Evolutionary conservation across 2,113 vertebrate species (phyloP).

Genomic region (Gopherus flavomarginatus): DNA sequence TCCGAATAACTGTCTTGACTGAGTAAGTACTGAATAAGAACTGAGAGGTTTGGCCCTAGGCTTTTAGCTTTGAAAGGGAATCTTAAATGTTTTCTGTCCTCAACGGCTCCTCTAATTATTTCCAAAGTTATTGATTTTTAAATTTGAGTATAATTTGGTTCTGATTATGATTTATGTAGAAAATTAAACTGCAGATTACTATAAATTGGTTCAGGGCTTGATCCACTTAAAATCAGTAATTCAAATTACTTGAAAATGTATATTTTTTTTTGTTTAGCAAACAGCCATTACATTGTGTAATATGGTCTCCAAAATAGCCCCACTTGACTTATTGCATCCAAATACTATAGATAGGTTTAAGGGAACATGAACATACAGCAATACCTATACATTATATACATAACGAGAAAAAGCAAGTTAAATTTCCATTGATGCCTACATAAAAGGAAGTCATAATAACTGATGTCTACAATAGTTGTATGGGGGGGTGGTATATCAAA

Average conservation of each 20-base stretch:
- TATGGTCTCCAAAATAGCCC: background rate
- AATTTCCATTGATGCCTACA: background rate
- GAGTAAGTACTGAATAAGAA: background rate
- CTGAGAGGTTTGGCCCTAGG: background rate
- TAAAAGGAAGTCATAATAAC: background rate
- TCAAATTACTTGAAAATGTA: background rate
- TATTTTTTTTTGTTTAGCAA: background rate
- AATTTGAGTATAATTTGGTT: slow-evolving; percentile 17
- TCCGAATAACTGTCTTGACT: background rate
- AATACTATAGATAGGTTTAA: background rate
- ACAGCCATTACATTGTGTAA: background rate
- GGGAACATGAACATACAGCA: background rate
- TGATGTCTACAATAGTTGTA: background rate
- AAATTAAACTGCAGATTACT: background rate
- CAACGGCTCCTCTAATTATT: background rate
- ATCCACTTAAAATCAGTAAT: background rate
- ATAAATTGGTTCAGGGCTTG: background rate
- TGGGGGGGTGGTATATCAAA: background rate
- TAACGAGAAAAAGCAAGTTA: background rate
- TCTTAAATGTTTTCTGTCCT: background rate
- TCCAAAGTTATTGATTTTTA: slow-evolving; percentile 10
- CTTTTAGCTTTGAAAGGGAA: background rate
- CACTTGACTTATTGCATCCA: background rate
- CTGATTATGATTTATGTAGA: background rate
- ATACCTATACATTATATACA: background rate